Base-by-base conservation (phyloP, 1,140 invertebrate species). In the Yoshiicerus persimilis region DNA sequence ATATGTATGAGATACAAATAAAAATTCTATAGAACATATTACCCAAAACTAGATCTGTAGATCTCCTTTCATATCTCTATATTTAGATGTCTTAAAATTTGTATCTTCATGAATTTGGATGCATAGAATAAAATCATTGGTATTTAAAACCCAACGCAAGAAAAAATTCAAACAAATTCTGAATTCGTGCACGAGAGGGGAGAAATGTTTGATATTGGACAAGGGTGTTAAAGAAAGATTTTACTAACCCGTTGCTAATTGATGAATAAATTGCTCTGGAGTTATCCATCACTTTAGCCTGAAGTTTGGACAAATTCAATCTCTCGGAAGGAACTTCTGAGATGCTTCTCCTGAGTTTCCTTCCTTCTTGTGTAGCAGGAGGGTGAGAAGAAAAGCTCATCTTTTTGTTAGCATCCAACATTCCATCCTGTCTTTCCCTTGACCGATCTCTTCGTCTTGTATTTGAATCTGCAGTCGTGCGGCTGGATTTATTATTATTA, bases 181-280 rank as follows among this genome's bases (percentile, higher is more conserved):
- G n/a, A n/a, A n/a, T n/a, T n/a, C n/a, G n/a, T n/a, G n/a, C n/a
- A n/a, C n/a, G n/a, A n/a, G n/a, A n/a, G n/a, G n/a, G n/a, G n/a
- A n/a, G n/a, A n/a, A n/a, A n/a, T 56, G 20, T 6, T 6, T 16
- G 13, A 1, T 5, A 16, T 4, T 5, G 16, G 16, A 20, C 2
- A 56, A 27, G 16, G 8, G 8, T 20, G 11, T 1, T 70, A 1
- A 30, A 70, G 30, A 30, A 16, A 11, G 30, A 47, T 47, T 47
- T 47, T 70, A 30, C 89, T 89, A 88, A 89, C 89, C 89, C 89
- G 39, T 89, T 89, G 11, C 34, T 41, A 47, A 88, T 88, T 41
- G 89, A 86, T n/a, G 87, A 87, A 75, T 89, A 89, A 84, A 89
- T 84, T 9, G 89, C 89, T 84, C 87, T 83, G 23, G 89, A 75